phyloP scores from a whole-genome alignment of 2,888 invertebrate genomes.

The Volucella bombylans region DNA sequence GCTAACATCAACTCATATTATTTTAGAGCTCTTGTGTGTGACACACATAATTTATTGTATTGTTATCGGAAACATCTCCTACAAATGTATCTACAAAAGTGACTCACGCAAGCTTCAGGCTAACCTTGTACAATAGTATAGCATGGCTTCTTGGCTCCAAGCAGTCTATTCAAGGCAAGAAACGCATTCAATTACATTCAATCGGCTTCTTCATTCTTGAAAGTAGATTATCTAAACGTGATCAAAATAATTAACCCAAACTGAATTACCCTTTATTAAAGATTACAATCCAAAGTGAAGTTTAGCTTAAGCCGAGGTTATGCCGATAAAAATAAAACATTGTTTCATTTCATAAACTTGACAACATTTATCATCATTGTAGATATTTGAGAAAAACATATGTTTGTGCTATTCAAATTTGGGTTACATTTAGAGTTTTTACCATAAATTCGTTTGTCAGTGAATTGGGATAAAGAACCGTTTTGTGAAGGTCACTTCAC shows the following conservation, averaged over 20 bases:
- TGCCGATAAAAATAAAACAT: not conserved
- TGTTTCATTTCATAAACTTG: too few species aligned
- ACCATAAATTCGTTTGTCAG: constrained; percentile 13
- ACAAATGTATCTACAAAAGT: too few species aligned
- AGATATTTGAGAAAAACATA: not conserved
- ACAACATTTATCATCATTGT: not conserved
- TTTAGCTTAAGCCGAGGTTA: not conserved
- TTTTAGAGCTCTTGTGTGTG: too few species aligned
- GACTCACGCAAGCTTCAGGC: too few species aligned
- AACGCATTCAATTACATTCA: too few species aligned
- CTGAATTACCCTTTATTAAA: not conserved
- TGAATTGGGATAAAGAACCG: constrained; percentile 27
- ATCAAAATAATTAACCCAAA: constrained; percentile 11
- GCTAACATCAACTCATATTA: too few species aligned
- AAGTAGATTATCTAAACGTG: constrained; percentile 35
- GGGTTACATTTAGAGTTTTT: constrained; percentile 7
- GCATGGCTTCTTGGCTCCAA: too few species aligned
- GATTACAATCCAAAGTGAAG: not conserved
- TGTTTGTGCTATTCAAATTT: not conserved
- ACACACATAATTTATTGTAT: too few species aligned
- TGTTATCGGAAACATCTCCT: too few species aligned
- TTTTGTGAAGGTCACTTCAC: constrained; percentile 55
- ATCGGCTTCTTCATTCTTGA: constrained; percentile 4
- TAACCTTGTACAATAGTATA: too few species aligned
- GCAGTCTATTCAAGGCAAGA: too few species aligned